Evolutionary conservation across 2,797 vertebrate genomes (phyloP).

Genomic region (Meriones psammophilus): DNA sequence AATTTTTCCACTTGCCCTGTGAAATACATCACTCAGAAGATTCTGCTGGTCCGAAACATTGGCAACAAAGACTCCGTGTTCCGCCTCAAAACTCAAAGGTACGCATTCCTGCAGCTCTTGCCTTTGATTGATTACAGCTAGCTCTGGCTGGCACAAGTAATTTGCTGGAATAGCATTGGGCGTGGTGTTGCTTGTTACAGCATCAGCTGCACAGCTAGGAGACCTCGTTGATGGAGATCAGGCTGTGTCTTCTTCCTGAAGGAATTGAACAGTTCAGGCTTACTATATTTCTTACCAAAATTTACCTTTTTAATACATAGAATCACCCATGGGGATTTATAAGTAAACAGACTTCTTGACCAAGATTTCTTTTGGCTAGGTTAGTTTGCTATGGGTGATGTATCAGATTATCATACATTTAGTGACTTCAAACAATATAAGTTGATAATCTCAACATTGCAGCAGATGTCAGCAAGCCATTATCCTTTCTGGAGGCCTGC

Average conservation of each 20-base stretch:
- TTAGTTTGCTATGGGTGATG: neutral
- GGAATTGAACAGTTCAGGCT: conserved; percentile 28
- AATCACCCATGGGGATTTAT: conserved; percentile 2
- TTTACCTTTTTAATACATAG: conserved; percentile 6
- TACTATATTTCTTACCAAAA: neutral
- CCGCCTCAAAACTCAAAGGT: conserved; percentile 90
- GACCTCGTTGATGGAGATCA: neutral
- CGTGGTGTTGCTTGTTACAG: neutral
- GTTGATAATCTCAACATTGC: neutral
- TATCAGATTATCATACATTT: neutral
- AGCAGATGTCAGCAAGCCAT: neutral
- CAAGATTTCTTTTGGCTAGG: neutral
- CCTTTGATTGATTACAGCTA: conserved; percentile 50
- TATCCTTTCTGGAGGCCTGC: neutral
- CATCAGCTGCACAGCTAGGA: neutral
- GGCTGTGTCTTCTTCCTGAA: neutral
- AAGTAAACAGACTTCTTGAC: conserved; percentile 51
- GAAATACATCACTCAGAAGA: conserved; percentile 91
- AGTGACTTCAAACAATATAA: neutral
- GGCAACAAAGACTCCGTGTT: conserved; percentile 91
- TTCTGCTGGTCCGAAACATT: conserved; percentile 92
- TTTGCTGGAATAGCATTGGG: neutral
- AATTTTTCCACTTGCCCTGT: conserved; percentile 91
- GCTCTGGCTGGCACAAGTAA: neutral
- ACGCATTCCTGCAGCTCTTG: conserved; percentile 39